Evolutionary conservation across 2,113 vertebrate species (phyloP), one percentile per base, ranked within the genome.

Genomic region (Irena cyanogastra): DNA sequence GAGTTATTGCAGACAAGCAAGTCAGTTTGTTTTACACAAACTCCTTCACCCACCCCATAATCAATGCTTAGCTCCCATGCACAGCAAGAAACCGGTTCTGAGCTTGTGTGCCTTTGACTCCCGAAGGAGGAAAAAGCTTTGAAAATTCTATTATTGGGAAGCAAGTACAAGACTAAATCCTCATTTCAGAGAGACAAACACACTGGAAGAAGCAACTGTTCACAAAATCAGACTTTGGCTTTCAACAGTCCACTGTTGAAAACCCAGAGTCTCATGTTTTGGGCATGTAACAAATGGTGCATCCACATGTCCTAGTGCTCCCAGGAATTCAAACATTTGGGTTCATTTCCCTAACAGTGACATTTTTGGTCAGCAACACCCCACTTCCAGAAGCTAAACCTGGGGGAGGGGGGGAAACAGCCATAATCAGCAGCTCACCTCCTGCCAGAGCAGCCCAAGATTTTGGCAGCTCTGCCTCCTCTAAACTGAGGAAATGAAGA

Each of bases 281-380:
- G 7, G 41, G 31, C 37, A 42, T 9, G 5, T 27, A 50, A 41
- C 9, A 66, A 83, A 28, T 1, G 1, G 7, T 30, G 11, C 9
- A 47, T 47, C 16, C 11, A 18, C 0, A 2, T 30, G 18, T 17
- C 64, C 22, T 52, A 4, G 1, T 21, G 4, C 27, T 4, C 2
- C 12, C 33, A 56, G 15, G n/a, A 47, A 72, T 28, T 63, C 23
- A 45, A 47, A 44, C 11, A 19, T 35, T 71, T 35, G 31, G 15
- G 24, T 57, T 24, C 37, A 17, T 26, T 28, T 65, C 39, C 21
- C 20, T 5, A 47, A 37, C 20, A 39, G 35, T 3, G 6, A n/a
- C 28, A 16, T 6, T 50, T 74, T 6, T 54, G 13, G 26, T 28
- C 44, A 39, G 16, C 30, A 68, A 11, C 7, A 74, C 21, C 6